Evolutionary conservation across 2,888 invertebrate genomes (phyloP).

Genomic region (Antheraea yamamai): DNA sequence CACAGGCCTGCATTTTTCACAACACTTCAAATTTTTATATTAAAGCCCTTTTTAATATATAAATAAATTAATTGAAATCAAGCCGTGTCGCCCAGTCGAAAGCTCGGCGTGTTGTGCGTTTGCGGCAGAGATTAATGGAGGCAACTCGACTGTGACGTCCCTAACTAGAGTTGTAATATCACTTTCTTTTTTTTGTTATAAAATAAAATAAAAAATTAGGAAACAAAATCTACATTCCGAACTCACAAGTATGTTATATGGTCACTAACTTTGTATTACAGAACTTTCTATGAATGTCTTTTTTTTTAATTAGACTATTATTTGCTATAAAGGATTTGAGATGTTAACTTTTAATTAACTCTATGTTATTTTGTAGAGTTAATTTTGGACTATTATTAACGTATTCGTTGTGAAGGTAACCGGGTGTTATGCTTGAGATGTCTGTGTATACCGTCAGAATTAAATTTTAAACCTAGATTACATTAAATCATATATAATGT

Average conservation of each 20-base stretch:
- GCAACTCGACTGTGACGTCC: constrained; percentile 52
- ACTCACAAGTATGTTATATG: background rate
- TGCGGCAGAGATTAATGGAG: constrained; percentile 50
- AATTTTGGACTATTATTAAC: background rate
- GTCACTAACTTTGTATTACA: background rate
- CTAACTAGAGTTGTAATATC: constrained; percentile 16
- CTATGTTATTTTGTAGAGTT: background rate
- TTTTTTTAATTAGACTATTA: background rate
- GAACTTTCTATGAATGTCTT: background rate
- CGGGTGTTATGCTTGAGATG: no score
- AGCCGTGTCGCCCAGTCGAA: constrained; percentile 54
- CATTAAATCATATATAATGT: no score
- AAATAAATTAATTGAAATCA: background rate
- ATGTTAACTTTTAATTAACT: background rate
- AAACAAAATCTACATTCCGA: background rate
- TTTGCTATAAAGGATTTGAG: background rate
- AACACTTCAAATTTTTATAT: constrained; percentile 32
- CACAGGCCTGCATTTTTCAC: constrained; percentile 57
- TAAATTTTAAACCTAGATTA: no score
- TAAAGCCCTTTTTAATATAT: background rate
- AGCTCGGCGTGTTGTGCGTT: constrained; percentile 47
- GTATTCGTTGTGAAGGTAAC: no score
- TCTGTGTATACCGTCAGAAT: no score
- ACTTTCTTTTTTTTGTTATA: constrained; percentile 8
- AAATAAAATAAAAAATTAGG: background rate